Percentiles rank a stretch among this genome's conserved stretches.
These are phyloP conservation scores for Agrotis clavis DNA, from an alignment of 2,888 invertebrate species.

Conservation along the genomic window DNA sequence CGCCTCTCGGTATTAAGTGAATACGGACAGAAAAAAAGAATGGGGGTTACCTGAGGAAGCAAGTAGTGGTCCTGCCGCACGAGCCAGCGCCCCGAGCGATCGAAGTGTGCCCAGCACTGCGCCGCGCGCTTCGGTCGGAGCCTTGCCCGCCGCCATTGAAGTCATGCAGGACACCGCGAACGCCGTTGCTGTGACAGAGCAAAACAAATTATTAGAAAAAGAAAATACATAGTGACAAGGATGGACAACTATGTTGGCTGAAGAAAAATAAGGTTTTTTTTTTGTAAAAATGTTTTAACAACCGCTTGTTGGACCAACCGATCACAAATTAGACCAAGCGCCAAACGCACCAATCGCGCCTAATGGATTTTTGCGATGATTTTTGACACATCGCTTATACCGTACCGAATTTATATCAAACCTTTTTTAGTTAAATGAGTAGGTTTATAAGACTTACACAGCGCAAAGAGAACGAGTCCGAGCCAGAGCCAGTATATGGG, in stretches of 20 bases:
- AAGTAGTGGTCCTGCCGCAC: constrained; percentile 97
- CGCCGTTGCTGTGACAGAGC: constrained; percentile 92
- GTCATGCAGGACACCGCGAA: constrained; percentile 99
- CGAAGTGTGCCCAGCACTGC: constrained; percentile 98
- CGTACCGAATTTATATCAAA: neutral
- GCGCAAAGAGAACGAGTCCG: constrained; percentile 96
- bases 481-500: constrained; percentile 92
- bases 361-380: too few species aligned
- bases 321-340: too few species aligned
- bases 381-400: neutral
- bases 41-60: constrained; percentile 94
- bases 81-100: constrained; percentile 97
- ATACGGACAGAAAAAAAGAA: too few species aligned
- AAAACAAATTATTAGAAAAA: constrained; percentile 12
- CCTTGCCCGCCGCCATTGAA: constrained; percentile 96
- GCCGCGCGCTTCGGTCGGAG: constrained; percentile 95
- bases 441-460: constrained; percentile 92
- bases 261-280: too few species aligned
- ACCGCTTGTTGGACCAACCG: too few species aligned
- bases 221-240: neutral
- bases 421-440: too few species aligned
- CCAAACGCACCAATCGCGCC: too few species aligned
- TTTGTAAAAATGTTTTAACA: too few species aligned
- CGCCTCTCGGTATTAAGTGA: too few species aligned
- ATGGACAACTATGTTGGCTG: neutral